Evolutionary conservation across 2,113 vertebrate species (phyloP).

Genomic region (Colaptes auratus): DNA sequence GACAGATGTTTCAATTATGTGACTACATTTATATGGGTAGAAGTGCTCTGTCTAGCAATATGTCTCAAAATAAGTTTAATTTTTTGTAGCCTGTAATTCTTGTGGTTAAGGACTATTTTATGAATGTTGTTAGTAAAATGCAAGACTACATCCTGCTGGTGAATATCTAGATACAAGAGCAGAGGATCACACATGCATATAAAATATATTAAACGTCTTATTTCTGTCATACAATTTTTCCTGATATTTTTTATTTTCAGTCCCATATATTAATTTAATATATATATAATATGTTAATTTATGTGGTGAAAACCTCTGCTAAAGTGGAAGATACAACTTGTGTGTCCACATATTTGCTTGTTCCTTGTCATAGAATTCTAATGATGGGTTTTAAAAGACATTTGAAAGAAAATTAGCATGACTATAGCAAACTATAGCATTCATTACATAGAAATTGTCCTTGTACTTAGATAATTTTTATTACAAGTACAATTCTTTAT

Average conservation of each 20-base stretch:
- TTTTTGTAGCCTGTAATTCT: neutral
- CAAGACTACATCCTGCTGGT: neutral
- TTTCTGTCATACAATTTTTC: neutral
- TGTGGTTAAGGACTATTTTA: neutral
- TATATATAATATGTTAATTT: neutral
- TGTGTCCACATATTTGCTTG: neutral
- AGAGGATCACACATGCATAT: neutral
- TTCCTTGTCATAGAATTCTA: slow-evolving; percentile 18
- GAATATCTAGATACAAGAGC: neutral
- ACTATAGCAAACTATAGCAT: neutral
- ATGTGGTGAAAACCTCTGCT: neutral
- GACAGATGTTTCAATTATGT: neutral
- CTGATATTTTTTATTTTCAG: neutral
- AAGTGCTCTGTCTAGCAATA: neutral
- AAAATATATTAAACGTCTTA: neutral
- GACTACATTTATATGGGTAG: neutral
- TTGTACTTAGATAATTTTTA: slow-evolving; percentile 19
- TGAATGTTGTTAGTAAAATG: neutral
- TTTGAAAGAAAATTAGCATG: neutral
- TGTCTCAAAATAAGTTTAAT: neutral
- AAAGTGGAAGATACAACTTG: neutral
- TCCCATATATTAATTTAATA: neutral
- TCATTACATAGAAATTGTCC: slow-evolving; percentile 39
- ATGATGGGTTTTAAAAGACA: neutral
- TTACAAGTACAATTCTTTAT: slow-evolving; percentile 47